Conservation (phyloP, 2,888 invertebrate species). For the Aradus depressus region DNA sequence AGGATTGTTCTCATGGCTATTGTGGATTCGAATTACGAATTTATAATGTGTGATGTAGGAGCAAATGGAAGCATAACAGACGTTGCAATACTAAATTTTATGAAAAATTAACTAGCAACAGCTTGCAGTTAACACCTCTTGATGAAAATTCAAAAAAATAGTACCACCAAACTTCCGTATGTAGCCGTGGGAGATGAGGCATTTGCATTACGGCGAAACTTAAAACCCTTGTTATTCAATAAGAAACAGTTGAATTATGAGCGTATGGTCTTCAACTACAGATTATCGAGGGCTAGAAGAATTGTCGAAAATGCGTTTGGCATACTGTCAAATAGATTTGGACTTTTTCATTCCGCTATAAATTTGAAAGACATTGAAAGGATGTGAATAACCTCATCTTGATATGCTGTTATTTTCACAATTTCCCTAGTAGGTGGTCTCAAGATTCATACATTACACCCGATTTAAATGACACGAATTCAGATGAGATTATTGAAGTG, state of each 20-base stretch:
- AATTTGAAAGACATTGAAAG: too few species aligned
- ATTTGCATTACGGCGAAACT: neutral
- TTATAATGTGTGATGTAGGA: constrained; percentile 5
- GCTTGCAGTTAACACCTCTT: neutral
- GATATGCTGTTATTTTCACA: too few species aligned
- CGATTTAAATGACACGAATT: too few species aligned
- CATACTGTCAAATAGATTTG: neutral
- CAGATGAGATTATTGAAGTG: too few species aligned
- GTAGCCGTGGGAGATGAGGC: constrained; percentile 12
- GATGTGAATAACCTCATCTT: too few species aligned
- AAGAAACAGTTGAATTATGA: neutral
- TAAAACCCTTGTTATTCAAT: constrained; percentile 6
- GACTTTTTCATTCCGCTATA: neutral
- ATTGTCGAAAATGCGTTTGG: constrained; percentile 12
- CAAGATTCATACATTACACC: too few species aligned
- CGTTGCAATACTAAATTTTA: too few species aligned
- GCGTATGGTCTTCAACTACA: constrained; percentile 5
- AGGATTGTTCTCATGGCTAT: too few species aligned
- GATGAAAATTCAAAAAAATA: too few species aligned
- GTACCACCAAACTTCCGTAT: constrained; percentile 1
- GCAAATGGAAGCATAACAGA: constrained; percentile 6
- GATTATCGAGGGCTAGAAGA: constrained; percentile 9
- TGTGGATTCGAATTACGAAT: too few species aligned
- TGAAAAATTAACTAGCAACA: neutral
- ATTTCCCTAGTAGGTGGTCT: too few species aligned